These are phyloP conservation scores for Perca fluviatilis DNA, from an alignment of 2,113 vertebrate species.

Conservation along the genomic window DNA sequence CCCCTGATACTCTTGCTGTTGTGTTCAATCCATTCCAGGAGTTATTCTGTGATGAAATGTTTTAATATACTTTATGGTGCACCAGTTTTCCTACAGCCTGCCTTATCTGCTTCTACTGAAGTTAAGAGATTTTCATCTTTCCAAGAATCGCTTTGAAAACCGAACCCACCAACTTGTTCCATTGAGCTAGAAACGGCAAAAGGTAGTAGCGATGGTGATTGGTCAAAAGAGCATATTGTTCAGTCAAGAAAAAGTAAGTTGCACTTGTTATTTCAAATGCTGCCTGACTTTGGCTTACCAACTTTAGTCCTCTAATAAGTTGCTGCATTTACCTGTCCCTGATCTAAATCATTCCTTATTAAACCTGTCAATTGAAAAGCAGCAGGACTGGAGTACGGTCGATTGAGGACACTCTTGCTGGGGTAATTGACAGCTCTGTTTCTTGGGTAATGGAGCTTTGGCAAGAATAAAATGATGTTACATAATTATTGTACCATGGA, in stretches of 20 bases:
- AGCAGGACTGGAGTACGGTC: conserved; percentile 9
- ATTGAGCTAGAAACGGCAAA: neutral
- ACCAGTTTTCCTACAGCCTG: neutral
- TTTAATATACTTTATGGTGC: conserved; percentile 33
- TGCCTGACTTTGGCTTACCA: neutral
- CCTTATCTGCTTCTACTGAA: conserved; percentile 28
- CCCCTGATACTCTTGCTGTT: neutral
- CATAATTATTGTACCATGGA: neutral
- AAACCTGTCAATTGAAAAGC: conserved; percentile 34
- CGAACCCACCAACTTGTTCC: conserved; percentile 1
- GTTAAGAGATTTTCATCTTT: conserved; percentile 16
- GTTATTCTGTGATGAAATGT: conserved; percentile 46
- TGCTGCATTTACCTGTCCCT: conserved; percentile 11
- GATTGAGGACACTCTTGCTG: neutral
- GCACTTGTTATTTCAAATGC: neutral
- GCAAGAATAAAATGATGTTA: neutral
- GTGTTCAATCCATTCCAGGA: conserved; percentile 21
- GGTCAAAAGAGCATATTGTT: neutral
- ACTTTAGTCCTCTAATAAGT: conserved; percentile 1
- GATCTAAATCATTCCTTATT: conserved; percentile 42
- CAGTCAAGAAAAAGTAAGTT: neutral
- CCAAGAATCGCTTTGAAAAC: neutral
- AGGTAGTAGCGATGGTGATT: neutral
- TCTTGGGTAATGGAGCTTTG: conserved; percentile 14
- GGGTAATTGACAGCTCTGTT: conserved; percentile 23